Evolutionary conservation across 2,797 vertebrate species (phyloP).

Genomic region (Enteromius unitaeniatus): DNA sequence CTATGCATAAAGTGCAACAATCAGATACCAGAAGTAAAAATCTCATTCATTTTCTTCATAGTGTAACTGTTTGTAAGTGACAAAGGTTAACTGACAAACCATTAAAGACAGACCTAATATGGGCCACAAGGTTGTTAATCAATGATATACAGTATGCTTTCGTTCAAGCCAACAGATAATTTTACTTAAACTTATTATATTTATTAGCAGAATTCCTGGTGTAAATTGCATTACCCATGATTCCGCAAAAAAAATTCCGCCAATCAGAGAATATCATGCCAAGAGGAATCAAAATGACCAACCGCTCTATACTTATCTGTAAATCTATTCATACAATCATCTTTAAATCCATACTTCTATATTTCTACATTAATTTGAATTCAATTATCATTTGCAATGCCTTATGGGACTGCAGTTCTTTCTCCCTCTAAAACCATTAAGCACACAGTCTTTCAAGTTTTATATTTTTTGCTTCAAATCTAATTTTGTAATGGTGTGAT

Average conservation of each 20-base stretch:
- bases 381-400: background rate
- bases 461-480: background rate
- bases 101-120: background rate
- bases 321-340: background rate
- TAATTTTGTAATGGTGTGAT: too few species aligned
- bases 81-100: background rate
- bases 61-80: too few species aligned
- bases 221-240: background rate
- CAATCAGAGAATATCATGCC: background rate
- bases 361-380: background rate
- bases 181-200: background rate
- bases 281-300: background rate
- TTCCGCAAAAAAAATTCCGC: background rate
- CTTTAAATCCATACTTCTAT: background rate
- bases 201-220: background rate
- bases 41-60: background rate
- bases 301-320: background rate
- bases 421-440: background rate
- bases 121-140: background rate
- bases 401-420: background rate
- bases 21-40: background rate
- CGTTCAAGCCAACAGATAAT: background rate
- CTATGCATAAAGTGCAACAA: background rate
- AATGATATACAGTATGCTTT: background rate
- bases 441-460: background rate